These are phyloP conservation scores for Chelmon rostratus DNA, from an alignment of 2,797 vertebrate genomes.

Conservation along the genomic window DNA sequence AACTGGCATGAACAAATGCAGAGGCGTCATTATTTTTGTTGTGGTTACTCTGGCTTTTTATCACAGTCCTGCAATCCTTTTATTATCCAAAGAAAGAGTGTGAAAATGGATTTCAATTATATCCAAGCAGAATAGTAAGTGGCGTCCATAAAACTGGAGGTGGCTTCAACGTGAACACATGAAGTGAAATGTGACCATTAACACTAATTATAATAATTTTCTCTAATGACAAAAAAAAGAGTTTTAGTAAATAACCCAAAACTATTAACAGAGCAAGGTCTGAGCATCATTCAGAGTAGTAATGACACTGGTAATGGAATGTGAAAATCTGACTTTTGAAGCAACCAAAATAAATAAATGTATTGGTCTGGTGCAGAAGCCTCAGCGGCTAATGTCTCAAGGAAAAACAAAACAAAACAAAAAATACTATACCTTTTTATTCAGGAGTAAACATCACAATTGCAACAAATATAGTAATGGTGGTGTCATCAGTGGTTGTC, in stretches of 20 bases:
- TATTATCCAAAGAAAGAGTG: constrained; percentile 25
- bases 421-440: not conserved
- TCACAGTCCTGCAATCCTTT: constrained; percentile 40
- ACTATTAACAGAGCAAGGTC: not conserved
- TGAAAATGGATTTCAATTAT: constrained; percentile 45
- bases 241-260: not conserved
- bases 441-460: too few species aligned
- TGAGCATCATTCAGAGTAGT: not conserved
- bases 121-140: constrained; percentile 14
- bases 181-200: not conserved
- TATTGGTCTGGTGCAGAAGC: not conserved
- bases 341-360: not conserved
- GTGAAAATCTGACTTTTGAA: not conserved
- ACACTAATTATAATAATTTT: not conserved
- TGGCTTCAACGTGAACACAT: constrained; percentile 2
- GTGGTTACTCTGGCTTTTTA: constrained; percentile 33
- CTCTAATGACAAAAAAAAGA: not conserved
- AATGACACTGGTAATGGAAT: not conserved
- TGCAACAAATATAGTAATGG: not conserved
- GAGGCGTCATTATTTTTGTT: constrained; percentile 44
- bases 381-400: not conserved
- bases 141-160: constrained; percentile 14
- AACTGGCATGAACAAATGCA: constrained; percentile 35
- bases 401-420: too few species aligned
- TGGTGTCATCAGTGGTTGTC: not conserved